phyloP scores from a whole-genome alignment of 2,113 vertebrate species.

The Nesogale talazaci region DNA sequence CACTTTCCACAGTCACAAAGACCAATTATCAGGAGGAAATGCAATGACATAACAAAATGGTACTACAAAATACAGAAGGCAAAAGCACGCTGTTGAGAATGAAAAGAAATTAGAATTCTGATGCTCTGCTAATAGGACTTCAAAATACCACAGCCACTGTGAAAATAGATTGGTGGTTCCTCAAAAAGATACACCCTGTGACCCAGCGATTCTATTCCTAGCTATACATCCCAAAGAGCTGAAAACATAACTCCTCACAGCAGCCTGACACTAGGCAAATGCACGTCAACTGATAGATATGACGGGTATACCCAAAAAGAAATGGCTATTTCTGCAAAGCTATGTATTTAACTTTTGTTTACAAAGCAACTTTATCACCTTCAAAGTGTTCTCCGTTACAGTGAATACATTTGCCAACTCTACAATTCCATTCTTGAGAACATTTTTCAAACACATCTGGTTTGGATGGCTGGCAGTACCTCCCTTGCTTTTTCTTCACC shows the following conservation, averaged over 20 bases:
- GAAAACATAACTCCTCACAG: neutral
- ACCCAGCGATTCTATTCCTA: neutral
- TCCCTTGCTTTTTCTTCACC: no score
- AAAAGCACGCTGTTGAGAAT: neutral
- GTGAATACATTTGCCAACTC: no score
- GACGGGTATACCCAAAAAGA: no score
- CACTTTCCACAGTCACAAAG: conserved; percentile 35
- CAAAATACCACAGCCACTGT: neutral
- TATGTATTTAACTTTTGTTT: no score
- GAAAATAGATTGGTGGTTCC: neutral
- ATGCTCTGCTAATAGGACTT: neutral
- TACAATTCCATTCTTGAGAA: no score
- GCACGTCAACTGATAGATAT: no score
- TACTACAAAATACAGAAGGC: neutral
- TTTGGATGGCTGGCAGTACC: no score
- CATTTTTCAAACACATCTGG: no score
- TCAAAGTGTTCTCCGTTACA: no score
- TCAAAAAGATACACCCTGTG: neutral
- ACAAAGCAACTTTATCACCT: no score
- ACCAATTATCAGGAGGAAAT: conserved; percentile 42
- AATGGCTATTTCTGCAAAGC: no score
- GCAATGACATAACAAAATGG: conserved; percentile 22
- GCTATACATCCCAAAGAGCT: neutral
- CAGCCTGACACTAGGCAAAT: neutral
- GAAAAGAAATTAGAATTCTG: neutral